phyloP scores from a whole-genome alignment of 2,797 vertebrate species.

The Tragelaphus eurycerus region DNA sequence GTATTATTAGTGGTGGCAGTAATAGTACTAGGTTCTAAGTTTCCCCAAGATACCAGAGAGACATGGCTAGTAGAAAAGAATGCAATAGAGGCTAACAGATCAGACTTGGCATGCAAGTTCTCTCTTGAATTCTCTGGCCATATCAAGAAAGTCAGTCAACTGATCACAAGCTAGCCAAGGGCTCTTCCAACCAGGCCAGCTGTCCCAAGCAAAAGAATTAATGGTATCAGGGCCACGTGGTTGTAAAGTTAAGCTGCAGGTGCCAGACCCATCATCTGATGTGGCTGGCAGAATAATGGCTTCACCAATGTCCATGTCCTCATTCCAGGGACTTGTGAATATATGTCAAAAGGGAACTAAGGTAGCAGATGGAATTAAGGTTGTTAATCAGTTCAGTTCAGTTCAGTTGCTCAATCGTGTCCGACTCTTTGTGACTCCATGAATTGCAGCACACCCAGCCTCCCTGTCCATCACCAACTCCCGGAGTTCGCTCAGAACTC shows the following conservation, averaged over 20 bases:
- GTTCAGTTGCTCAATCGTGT: too few relatives aligned
- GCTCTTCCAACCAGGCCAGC: background rate
- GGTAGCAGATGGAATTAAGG: background rate
- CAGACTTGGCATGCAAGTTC: background rate
- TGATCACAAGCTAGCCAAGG: background rate
- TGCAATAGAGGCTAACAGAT: background rate
- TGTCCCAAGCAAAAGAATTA: background rate
- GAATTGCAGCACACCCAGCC: too few relatives aligned
- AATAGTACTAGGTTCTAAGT: background rate
- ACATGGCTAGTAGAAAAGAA: background rate
- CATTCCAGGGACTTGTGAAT: background rate
- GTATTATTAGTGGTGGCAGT: fast-evolving
- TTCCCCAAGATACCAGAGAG: background rate
- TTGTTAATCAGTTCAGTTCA: background rate
- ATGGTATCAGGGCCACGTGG: fast-evolving
- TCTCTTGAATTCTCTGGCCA: background rate
- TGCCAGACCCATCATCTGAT: too few relatives aligned
- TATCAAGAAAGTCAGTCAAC: background rate
- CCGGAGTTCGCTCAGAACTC: too few relatives aligned
- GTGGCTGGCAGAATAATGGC: background rate
- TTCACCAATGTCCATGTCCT: background rate
- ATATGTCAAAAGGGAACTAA: background rate
- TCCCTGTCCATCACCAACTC: too few relatives aligned
- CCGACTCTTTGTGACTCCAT: too few relatives aligned
- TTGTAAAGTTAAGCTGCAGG: background rate